Percentiles rank a stretch among this genome's conserved stretches.
Conservation (phyloP, 2,113 vertebrate genomes). For the Ibidorhyncha struthersii region DNA sequence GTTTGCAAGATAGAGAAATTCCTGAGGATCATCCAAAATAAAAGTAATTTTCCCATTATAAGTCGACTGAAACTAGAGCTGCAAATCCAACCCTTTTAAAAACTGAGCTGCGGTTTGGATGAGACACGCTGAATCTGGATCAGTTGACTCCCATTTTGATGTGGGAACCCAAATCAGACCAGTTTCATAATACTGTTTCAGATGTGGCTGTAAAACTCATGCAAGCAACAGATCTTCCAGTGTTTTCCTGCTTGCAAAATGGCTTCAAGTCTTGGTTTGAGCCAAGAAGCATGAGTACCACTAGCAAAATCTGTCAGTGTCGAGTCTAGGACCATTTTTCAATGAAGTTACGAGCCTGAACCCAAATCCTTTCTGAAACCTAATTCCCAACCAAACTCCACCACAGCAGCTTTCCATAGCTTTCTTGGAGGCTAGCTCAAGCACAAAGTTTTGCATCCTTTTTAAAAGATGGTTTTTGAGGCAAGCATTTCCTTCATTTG, state of each 20-base stretch:
- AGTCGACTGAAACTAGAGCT: not conserved
- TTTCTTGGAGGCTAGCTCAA: not conserved
- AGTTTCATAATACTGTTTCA: not conserved
- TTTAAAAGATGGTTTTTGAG: not conserved
- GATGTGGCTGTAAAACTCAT: not conserved
- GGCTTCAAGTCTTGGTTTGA: not conserved
- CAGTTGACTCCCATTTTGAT: not conserved
- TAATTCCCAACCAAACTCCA: not conserved
- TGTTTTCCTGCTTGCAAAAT: not conserved
- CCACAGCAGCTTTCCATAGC: not conserved
- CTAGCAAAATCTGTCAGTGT: not conserved
- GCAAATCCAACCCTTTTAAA: not conserved
- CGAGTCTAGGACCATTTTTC: not conserved
- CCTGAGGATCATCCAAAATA: not conserved
- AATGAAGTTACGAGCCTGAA: not conserved
- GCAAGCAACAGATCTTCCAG: not conserved
- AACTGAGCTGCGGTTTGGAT: not conserved
- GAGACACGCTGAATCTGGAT: not conserved
- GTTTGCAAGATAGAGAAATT: not conserved
- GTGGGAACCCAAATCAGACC: not conserved
- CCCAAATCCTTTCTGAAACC: not conserved
- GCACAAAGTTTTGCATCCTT: not conserved
- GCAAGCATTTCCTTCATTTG: not conserved
- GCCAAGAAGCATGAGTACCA: rapidly evolving
- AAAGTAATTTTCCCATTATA: not conserved